These are phyloP conservation scores for Hemicordylus capensis DNA, from an alignment of 2,113 vertebrate species.

Conservation along the genomic window DNA sequence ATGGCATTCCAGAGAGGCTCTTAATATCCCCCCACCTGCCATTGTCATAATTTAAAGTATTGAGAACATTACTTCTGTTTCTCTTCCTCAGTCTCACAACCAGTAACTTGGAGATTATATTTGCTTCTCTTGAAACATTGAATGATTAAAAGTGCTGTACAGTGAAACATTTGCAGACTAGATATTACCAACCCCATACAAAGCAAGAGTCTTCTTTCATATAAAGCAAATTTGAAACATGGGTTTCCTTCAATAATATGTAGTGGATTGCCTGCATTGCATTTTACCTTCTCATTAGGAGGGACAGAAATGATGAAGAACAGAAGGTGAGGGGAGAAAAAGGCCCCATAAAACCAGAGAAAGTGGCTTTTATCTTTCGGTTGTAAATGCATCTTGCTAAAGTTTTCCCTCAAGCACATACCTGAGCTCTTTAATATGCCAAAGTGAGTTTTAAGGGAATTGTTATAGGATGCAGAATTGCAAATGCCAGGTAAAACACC, in stretches of 20 bases:
- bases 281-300: neutral
- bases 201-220: neutral
- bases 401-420: neutral
- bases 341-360: neutral
- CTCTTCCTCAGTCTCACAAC: neutral
- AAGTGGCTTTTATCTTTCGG: neutral
- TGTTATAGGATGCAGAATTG: neutral
- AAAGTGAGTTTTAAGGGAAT: neutral
- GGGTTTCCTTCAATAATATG: neutral
- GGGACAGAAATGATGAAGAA: neutral
- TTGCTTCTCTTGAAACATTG: neutral
- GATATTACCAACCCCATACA: neutral
- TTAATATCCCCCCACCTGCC: neutral
- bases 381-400: neutral
- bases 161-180: neutral
- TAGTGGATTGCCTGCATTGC: neutral
- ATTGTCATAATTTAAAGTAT: neutral
- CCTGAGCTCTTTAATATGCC: neutral
- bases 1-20: neutral
- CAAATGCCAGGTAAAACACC: accelerated
- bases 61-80: neutral
- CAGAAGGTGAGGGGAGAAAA: neutral
- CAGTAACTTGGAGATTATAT: neutral
- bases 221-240: neutral
- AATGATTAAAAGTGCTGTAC: neutral